Evolutionary conservation across 2,113 vertebrate genomes (phyloP), one percentile per base, ranked within the genome.

Genomic region (Circaetus cinerascens): DNA sequence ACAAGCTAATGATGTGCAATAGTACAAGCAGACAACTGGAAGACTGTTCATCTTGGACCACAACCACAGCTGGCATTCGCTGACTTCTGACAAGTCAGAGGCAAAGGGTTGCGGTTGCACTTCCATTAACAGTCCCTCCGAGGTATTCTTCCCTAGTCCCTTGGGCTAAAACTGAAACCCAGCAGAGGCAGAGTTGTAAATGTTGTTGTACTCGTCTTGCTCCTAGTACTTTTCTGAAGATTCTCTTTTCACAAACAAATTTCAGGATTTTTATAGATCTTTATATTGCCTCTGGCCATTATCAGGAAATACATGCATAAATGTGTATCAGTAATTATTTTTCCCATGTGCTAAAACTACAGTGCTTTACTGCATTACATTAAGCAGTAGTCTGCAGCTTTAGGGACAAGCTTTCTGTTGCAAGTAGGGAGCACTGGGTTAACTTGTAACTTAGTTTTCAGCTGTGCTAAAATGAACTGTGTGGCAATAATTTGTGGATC

Each of bases 11-110:
- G 30, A 96, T 60, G 83, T 96, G 96, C 94, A 96, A 91, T 71
- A 83, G 87, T 79, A 85, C 63, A 87, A 81, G 84, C 86, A 89
- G 94, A 94, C 34, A 94, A 94, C 93, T 95, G 94, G 95, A 97
- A 79, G 69, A 77, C 53, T 64, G 27, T 92, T 90, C 18, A 38
- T 27, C 62, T 43, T 34, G 88, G 91, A 66, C 62, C 89, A 62
- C 30, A 26, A 17, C 48, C 26, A 22, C 56, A 77, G 72, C 55
- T 71, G 64, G 60, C 75, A 17, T 5, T 40, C 3, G 13, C 75
- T 76, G 75, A 29, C 72, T 73, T 23, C 10, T 25, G 71, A 16
- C 48, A 75, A 50, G 18, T 43, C 78, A 40, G 74, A 90, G 40
- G 66, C 68, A 36, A n/a, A 86, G 83, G 50, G 55, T 21, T 50